Percentiles rank a stretch among this genome's conserved stretches.
Conservation (phyloP, 2,113 vertebrate species). For the Enhydra lutris region DNA sequence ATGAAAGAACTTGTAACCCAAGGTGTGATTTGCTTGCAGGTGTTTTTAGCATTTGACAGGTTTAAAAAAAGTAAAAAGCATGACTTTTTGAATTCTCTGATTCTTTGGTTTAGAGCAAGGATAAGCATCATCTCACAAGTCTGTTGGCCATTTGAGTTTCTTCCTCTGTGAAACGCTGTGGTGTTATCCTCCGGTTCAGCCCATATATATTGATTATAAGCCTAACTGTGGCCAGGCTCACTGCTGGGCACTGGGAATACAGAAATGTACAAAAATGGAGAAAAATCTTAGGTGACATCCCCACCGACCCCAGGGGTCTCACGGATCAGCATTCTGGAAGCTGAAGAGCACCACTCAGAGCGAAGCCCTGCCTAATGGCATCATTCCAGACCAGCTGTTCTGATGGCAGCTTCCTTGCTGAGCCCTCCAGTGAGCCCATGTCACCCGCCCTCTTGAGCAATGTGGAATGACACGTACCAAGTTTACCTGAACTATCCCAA, state of each 20-base stretch:
- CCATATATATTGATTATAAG: neutral
- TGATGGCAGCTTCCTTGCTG: neutral
- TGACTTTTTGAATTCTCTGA: neutral
- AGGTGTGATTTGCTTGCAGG: neutral
- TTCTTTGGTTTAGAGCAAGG: neutral
- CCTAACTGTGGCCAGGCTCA: neutral
- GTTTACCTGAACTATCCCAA: neutral
- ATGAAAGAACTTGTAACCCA: neutral
- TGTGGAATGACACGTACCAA: neutral
- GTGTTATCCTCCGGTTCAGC: neutral
- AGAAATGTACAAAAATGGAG: neutral
- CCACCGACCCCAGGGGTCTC: neutral
- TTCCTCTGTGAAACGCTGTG: neutral
- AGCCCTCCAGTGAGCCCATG: too few species aligned
- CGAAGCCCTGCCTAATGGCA: rapidly evolving
- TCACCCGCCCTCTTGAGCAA: neutral
- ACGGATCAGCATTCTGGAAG: neutral
- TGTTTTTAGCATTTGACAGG: neutral
- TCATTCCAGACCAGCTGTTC: neutral
- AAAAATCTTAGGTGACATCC: neutral
- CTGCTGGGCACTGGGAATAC: neutral
- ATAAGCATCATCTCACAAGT: neutral
- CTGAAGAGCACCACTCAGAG: too few species aligned
- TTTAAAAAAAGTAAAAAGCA: neutral
- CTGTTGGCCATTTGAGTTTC: neutral